Evolutionary conservation across 2,113 vertebrate genomes (phyloP).

Genomic region (Anser brachyrhynchus): DNA sequence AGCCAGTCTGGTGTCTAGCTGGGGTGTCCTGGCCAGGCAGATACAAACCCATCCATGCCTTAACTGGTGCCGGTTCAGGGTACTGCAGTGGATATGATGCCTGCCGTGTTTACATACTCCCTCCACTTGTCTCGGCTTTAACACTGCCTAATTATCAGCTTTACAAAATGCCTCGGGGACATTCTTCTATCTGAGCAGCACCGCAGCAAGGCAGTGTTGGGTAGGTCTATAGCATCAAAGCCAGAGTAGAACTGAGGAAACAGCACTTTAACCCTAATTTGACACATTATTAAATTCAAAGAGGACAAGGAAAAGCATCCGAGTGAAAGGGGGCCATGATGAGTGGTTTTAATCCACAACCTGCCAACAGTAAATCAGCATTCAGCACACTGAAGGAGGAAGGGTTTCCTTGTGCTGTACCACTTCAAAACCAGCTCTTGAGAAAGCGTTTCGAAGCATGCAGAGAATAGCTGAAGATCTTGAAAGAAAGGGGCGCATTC

Average conservation of each 20-base stretch:
- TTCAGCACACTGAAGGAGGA: background rate
- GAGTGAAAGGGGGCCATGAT: background rate
- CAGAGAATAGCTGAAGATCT: constrained; percentile 26
- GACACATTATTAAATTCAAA: background rate
- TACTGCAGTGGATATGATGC: background rate
- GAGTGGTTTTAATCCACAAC: background rate
- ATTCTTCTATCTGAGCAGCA: background rate
- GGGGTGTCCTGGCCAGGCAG: background rate
- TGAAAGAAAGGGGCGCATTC: constrained; percentile 27
- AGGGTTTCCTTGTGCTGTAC: constrained; percentile 21
- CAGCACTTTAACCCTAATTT: background rate
- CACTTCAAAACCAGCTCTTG: constrained; percentile 28
- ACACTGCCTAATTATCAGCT: background rate
- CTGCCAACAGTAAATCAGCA: constrained; percentile 17
- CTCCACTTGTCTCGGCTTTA: background rate
- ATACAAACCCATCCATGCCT: background rate
- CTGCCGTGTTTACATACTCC: background rate
- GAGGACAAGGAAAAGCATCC: background rate
- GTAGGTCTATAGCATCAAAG: background rate
- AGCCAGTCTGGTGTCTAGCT: background rate
- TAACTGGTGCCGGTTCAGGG: background rate
- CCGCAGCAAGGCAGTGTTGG: background rate
- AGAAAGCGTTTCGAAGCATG: constrained; percentile 37
- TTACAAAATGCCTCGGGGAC: background rate
- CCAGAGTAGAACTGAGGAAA: background rate